Evolutionary conservation across 2,113 vertebrate genomes (phyloP).

Genomic region (Leptobrachium ailaonicum): DNA sequence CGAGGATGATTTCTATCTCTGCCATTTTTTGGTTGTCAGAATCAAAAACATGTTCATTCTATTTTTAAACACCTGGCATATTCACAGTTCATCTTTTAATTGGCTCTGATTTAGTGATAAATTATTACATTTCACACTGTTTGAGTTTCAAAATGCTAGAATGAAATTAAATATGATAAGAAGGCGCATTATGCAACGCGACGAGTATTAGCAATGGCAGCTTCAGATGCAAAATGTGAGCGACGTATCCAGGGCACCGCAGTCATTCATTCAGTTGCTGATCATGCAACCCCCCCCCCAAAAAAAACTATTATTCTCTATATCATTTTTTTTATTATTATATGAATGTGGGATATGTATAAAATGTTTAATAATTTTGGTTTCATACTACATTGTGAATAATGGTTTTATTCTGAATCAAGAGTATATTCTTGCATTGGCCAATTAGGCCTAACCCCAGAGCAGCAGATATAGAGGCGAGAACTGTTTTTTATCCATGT

Average conservation of each 20-base stretch:
- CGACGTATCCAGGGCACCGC: not conserved
- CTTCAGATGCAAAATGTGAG: not conserved
- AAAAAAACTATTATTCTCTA: no score
- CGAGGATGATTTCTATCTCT: constrained; percentile 1
- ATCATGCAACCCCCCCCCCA: no score
- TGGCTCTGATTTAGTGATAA: constrained; percentile 44
- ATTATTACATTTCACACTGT: constrained; percentile 43
- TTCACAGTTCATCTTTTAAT: constrained; percentile 41
- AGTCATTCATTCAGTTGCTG: not conserved
- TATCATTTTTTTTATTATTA: no score
- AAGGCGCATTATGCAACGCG: constrained; percentile 31
- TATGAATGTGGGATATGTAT: no score
- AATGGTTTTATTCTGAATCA: no score
- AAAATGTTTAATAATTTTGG: no score
- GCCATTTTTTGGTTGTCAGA: constrained; percentile 28
- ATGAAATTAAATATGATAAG: constrained; percentile 48
- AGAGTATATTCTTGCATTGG: no score
- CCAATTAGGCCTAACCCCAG: no score
- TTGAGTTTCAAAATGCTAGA: constrained; percentile 39
- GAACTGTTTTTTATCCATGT: no score
- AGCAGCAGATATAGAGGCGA: no score
- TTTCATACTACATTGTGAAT: no score
- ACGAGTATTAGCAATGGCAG: constrained; percentile 27
- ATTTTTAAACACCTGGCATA: constrained; percentile 46
- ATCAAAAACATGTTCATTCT: constrained; percentile 42